phyloP scores from a whole-genome alignment of 2,113 vertebrate species.

The Haemorhous mexicanus region DNA sequence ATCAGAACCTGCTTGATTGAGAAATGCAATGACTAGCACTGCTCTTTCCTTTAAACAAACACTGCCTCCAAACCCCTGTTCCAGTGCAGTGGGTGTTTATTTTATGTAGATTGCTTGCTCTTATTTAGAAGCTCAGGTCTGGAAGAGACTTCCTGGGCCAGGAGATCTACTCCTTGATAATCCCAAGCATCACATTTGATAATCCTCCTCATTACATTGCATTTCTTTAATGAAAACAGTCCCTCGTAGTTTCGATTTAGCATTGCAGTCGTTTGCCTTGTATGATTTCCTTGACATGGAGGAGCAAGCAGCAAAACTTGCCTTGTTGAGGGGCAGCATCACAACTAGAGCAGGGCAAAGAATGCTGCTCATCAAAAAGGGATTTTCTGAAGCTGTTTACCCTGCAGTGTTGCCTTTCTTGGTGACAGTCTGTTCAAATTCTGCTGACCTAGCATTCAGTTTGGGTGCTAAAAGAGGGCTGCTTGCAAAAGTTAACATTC shows the following conservation, averaged over 20 bases:
- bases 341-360: not conserved
- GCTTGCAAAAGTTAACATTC: not conserved
- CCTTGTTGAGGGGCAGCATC: not conserved
- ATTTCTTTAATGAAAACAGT: not conserved
- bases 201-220: not conserved
- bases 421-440: not conserved
- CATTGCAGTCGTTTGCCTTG: not conserved
- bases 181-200: not conserved
- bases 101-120: not conserved
- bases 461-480: not conserved
- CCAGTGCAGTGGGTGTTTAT: not conserved
- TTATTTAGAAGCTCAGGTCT: not conserved
- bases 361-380: not conserved
- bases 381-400: slow-evolving; percentile 38
- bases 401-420: not conserved
- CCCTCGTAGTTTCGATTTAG: not conserved
- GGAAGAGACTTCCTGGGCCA: not conserved
- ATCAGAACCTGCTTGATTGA: slow-evolving; percentile 42
- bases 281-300: not conserved
- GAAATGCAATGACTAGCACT: not conserved
- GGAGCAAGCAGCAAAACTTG: not conserved
- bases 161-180: not conserved
- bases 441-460: not conserved
- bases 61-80: not conserved
- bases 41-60: not conserved